Evolutionary conservation across 2,888 invertebrate genomes (phyloP), one percentile per base, ranked within the genome.

Genomic region (Philopedon plagiatum): DNA sequence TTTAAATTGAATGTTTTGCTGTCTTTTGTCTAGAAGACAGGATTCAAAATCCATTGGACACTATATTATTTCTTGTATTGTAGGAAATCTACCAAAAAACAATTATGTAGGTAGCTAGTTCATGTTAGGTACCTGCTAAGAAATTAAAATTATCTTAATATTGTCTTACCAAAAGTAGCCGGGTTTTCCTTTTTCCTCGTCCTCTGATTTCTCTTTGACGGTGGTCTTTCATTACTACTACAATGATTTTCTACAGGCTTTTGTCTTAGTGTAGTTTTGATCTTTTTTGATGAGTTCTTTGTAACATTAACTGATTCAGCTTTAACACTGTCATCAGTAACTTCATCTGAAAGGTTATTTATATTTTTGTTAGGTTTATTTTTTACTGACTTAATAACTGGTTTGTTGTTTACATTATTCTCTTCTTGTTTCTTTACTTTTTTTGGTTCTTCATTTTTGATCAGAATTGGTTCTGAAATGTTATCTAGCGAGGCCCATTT

Each of bases 401-500:
- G 89, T 78, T 87, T 89, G 75, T 88, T 88, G 34, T 87, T 86
- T 74, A 87, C 87, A n/a, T 76, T 66, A 75, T 88, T 88, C 56
- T 83, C 83, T 41, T 82, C 81, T 65, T 73, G 76, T 76, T 82
- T 83, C 73, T 82, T 84, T 63, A 44, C 32, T 41, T 44, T 81
- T 62, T 80, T 86, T 77, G 76, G 79, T 78, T 82, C 84, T 60
- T 86, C 86, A 70, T 82, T 79, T 78, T 87, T 88, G 74, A 85
- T 85, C 66, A 82, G 84, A 18, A 85, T 79, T 5, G 85, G 80
- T 37, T 87, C 86, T n/a, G 81, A 82, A 83, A 79, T 87, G 81
- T 82, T 87, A 78, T 90, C 90, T 21, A 90, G 82, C 11, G 90
- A 90, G 23, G 89, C 89, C 90, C 90, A 91, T 82, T 89, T 90